A percentile compares a stretch with the other conserved stretches of the same genome.
Evolutionary conservation across 2,888 invertebrate species (phyloP).

Genomic region (Tachina fera): DNA sequence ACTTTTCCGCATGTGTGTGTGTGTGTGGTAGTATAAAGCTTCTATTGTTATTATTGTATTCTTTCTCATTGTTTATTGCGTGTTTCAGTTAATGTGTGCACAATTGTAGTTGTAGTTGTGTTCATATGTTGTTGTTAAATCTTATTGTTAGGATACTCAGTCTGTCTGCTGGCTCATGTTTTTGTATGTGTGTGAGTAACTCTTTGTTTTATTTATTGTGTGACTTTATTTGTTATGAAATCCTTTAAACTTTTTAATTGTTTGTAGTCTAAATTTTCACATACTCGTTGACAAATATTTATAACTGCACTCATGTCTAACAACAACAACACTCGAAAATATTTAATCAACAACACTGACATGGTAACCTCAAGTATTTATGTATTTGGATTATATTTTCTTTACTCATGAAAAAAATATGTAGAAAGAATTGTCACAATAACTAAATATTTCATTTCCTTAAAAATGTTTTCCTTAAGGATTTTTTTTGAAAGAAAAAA

Average conservation of each 20-base stretch:
- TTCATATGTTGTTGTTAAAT: conserved; percentile 36
- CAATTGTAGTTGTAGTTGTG: conserved; percentile 1
- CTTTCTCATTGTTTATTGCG: conserved; percentile 32
- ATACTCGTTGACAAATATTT: not conserved
- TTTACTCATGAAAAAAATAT: not conserved
- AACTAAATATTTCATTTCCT: conserved; percentile 27
- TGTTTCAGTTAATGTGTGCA: not conserved
- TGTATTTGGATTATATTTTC: conserved; percentile 1
- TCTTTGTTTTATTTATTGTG: conserved; percentile 43
- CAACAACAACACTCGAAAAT: conserved; percentile 30
- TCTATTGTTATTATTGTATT: conserved; percentile 21
- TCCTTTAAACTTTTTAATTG: conserved; percentile 62
- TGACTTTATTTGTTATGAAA: conserved; percentile 50
- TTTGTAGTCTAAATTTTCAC: conserved; percentile 46
- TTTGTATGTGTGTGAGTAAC: not conserved
- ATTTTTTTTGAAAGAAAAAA: not conserved
- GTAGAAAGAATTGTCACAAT: not conserved
- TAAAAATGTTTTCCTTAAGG: conserved; percentile 32
- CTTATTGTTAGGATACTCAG: conserved; percentile 10
- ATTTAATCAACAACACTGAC: conserved; percentile 55
- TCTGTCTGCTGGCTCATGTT: not conserved
- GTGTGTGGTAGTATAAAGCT: not conserved
- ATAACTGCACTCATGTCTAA: not conserved
- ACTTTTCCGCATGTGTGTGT: not conserved
- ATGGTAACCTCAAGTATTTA: conserved; percentile 38